A percentile compares a stretch with the other conserved stretches of the same genome.
These are phyloP conservation scores for Carcina quercana DNA, from an alignment of 2,888 invertebrate species.

Conservation along the genomic window DNA sequence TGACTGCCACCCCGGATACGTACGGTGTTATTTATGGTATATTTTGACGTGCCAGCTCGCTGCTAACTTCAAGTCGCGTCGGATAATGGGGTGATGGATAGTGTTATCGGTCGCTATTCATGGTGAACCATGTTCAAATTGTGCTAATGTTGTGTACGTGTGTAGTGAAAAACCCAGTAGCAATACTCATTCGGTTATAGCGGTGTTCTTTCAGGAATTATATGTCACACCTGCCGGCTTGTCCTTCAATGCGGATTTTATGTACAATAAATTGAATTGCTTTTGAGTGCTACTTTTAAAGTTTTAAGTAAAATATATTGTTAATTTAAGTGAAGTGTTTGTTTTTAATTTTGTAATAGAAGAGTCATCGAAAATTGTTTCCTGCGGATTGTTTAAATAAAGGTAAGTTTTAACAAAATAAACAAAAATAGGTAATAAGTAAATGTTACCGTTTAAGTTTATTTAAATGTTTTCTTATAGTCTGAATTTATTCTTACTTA, in stretches of 20 bases:
- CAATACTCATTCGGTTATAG: slow-evolving; percentile 26
- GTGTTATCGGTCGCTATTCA: slow-evolving; percentile 69
- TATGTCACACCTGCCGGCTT: slow-evolving; percentile 35
- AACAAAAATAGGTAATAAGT: too few relatives aligned
- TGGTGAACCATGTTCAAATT: slow-evolving; percentile 49
- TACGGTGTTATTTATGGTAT: slow-evolving; percentile 67
- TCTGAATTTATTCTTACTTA: too few relatives aligned
- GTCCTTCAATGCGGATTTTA: slow-evolving; percentile 34
- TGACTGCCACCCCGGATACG: slow-evolving; percentile 48
- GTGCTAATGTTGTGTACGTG: slow-evolving; percentile 46
- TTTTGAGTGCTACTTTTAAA: slow-evolving; percentile 17
- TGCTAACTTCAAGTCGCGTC: slow-evolving; percentile 63
- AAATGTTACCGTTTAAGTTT: too few relatives aligned
- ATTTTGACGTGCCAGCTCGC: slow-evolving; percentile 67
- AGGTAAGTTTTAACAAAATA: too few relatives aligned
- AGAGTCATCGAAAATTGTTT: neutral
- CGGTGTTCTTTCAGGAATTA: slow-evolving; percentile 28
- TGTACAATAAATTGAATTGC: slow-evolving; percentile 19
- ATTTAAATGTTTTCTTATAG: too few relatives aligned
- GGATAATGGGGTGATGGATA: slow-evolving; percentile 71
- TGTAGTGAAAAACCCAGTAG: slow-evolving; percentile 45
- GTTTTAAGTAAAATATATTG: slow-evolving; percentile 20
- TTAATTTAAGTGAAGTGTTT: slow-evolving; percentile 27
- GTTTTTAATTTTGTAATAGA: neutral
- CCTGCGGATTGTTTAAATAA: too few relatives aligned